Percentiles rank a stretch among this genome's conserved stretches.
Conservation (phyloP, 2,797 vertebrate genomes). For the Oceanodroma leucorhoa region DNA sequence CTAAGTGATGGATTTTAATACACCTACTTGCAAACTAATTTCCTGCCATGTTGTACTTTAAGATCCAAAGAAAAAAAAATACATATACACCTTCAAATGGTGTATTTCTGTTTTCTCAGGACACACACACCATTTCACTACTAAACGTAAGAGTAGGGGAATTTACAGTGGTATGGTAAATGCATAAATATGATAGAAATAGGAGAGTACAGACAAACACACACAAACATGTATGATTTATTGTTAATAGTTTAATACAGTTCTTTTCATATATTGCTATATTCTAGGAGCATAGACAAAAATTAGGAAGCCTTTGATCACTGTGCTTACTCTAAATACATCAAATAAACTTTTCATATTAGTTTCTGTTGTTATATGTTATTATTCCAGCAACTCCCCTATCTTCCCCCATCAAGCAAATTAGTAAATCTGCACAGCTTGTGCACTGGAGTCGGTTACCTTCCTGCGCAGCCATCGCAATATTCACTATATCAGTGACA, state of each 20-base stretch:
- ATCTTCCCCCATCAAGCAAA: background rate
- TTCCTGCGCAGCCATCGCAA: conserved; percentile 88
- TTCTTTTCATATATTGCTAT: background rate
- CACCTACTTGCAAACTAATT: background rate
- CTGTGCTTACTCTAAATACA: background rate
- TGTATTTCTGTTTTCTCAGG: background rate
- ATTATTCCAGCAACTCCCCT: background rate
- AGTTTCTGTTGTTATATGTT: background rate
- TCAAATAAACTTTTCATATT: background rate
- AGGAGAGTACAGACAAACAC: rapidly evolving
- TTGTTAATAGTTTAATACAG: background rate
- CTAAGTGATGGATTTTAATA: background rate
- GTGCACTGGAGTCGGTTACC: conserved; percentile 73
- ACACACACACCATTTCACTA: background rate
- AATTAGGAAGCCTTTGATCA: background rate
- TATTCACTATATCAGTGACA: conserved; percentile 89
- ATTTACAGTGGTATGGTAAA: background rate
- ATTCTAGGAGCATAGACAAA: background rate
- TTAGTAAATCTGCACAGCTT: background rate
- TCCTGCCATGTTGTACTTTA: background rate
- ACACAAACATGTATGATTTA: background rate
- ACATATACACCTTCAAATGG: background rate
- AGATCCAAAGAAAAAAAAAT: background rate
- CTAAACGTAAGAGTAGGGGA: background rate
- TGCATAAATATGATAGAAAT: background rate